Base-by-base conservation (phyloP, 37 sponge, comb jelly and placozoan species). In the Halisarca cf. caerulea region DNA sequence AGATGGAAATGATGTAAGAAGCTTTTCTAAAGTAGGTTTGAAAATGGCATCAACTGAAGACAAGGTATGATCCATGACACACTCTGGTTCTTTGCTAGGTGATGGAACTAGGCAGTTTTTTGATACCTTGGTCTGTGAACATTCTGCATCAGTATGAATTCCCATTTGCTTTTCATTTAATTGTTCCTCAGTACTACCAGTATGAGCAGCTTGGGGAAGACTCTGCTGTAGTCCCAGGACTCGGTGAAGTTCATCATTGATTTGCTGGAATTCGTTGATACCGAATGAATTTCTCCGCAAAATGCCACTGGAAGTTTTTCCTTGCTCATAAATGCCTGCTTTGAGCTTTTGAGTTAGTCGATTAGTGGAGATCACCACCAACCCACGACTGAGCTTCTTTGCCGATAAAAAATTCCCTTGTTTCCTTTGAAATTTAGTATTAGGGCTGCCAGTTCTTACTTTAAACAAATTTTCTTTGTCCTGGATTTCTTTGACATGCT, bases 241-340 rank as follows among this genome's bases (percentile, higher is more conserved):
- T 24, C 77, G 42, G 18, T 74, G 77, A 2, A 74, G 77, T 2
- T 74, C 45, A 43, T 37, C 42, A 9, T 74, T 44, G 41, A 74
- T 74, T 20, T 74, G 36, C 11, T 47, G 51, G 11, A 6, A 47
- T 11, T 47, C 41, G 3, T 41, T 42, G 20, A 41, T 37, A 25
- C 42, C 77, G 15, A 43, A 40, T 4, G 77, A 20, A 21, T 74
- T 74, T 39, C 77, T 74, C 15, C 77, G 20, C 17, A 74, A 40
- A 25, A 74, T 74, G 9, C 45, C 36, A n/a, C 25, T n/a, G n/a
- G 77, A 74, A 2, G 77, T 44, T 41, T 74, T 74, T 2, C 77
- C 77, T 2, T 74, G 77, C 41, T 37, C 77, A 74, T 74, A 74
- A n/a, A 74, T 40, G n/a, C 77, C 77, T 3, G 45, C 42, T 37